Evolutionary conservation across 2,888 invertebrate species (phyloP).

Genomic region (Dynastes hyllus): DNA sequence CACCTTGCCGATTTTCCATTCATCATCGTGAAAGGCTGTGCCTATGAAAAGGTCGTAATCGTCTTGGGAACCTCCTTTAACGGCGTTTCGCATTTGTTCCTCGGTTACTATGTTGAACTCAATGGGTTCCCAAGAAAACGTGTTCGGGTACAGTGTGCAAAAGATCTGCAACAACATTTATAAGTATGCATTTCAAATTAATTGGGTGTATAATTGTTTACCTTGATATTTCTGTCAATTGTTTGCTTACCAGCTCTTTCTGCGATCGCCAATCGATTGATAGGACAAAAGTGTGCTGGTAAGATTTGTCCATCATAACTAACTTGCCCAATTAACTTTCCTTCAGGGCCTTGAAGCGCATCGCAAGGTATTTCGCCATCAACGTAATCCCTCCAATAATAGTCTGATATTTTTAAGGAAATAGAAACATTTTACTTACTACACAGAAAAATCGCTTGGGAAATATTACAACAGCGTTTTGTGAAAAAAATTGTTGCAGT

Average conservation of each 20-base stretch:
- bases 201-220: background rate
- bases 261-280: background rate
- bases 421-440: too few species aligned
- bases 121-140: background rate
- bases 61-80: conserved; percentile 5
- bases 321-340: conserved; percentile 27
- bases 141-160: background rate
- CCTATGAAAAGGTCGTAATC: conserved; percentile 16
- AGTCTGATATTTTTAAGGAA: too few species aligned
- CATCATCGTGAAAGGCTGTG: background rate
- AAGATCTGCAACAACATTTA: background rate
- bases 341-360: background rate
- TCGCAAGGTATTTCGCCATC: background rate
- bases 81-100: background rate
- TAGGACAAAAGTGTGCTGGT: background rate
- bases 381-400: conserved; percentile 13
- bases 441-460: too few species aligned
- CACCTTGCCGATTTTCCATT: conserved; percentile 23
- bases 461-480: too few species aligned
- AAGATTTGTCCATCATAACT: background rate
- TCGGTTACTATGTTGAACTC: background rate
- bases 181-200: background rate
- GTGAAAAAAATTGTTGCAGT: too few species aligned
- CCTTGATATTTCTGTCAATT: background rate
- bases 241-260: background rate